Conservation (phyloP, 2,797 vertebrate genomes). For the Thalassophryne amazonica region DNA sequence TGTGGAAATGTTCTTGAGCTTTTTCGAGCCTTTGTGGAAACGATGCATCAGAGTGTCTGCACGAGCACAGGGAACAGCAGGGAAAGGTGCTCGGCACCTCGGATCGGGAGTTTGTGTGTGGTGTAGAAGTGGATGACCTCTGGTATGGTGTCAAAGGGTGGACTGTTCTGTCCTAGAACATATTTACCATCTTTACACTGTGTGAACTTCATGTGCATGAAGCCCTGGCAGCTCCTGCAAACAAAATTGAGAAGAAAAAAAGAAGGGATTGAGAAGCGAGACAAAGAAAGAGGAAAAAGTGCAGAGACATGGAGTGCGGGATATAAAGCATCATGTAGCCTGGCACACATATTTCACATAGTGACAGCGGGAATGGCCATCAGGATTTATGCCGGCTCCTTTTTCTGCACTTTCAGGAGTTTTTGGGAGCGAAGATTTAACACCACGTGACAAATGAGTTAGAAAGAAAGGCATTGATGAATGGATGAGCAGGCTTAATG, state of each 20-base stretch:
- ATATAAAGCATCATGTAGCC: constrained; percentile 30
- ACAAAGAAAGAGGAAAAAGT: neutral
- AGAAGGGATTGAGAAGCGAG: neutral
- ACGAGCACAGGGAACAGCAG: constrained; percentile 86
- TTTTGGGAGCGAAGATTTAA: constrained; percentile 38
- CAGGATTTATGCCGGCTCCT: constrained; percentile 37
- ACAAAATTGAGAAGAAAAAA: neutral
- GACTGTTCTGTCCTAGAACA: constrained; percentile 89
- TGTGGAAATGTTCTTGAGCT: too few species aligned
- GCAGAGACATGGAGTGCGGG: constrained; percentile 23
- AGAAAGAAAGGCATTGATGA: constrained; percentile 29
- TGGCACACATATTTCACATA: constrained; percentile 14
- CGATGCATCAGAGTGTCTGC: constrained; percentile 80
- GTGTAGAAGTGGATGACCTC: constrained; percentile 89
- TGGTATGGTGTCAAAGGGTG: constrained; percentile 85
- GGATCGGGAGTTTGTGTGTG: constrained; percentile 86
- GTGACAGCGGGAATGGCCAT: constrained; percentile 33
- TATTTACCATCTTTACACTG: constrained; percentile 83
- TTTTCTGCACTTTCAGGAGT: constrained; percentile 23
- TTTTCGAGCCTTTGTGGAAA: too few species aligned
- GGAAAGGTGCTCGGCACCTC: constrained; percentile 86
- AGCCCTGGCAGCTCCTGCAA: constrained; percentile 90
- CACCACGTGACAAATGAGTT: constrained; percentile 29
- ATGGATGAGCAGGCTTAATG: constrained; percentile 31
- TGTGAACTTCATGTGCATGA: constrained; percentile 92